Evolutionary conservation across 2,888 invertebrate genomes (phyloP).

Genomic region (Tortrix viridana): DNA sequence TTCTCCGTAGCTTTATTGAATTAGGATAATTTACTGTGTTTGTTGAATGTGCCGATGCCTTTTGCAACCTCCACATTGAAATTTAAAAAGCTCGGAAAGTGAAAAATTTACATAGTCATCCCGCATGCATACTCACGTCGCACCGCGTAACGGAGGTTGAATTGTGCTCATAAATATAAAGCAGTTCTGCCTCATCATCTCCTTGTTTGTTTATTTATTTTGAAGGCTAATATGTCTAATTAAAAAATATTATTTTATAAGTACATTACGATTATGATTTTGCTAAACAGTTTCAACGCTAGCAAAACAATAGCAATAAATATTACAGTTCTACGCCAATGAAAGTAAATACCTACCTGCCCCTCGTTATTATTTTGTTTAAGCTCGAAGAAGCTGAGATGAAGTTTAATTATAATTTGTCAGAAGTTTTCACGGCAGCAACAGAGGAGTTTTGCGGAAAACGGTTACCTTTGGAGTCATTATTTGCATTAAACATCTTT

Average conservation of each 20-base stretch:
- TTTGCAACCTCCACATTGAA: slow-evolving; percentile 38
- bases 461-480: slow-evolving; percentile 26
- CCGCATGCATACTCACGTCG: slow-evolving; percentile 33
- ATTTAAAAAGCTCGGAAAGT: slow-evolving; percentile 37
- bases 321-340: slow-evolving; percentile 15
- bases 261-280: neutral
- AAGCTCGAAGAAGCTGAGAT: slow-evolving; percentile 24
- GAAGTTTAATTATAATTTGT: slow-evolving; percentile 32
- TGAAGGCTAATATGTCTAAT: slow-evolving; percentile 3
- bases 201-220: slow-evolving; percentile 24
- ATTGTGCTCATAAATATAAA: slow-evolving; percentile 39
- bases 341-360: slow-evolving; percentile 12
- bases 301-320: neutral
- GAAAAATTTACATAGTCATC: slow-evolving; percentile 39
- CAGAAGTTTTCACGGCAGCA: slow-evolving; percentile 16
- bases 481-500: slow-evolving; percentile 25
- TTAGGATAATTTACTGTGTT: slow-evolving; percentile 72
- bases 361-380: slow-evolving; percentile 12
- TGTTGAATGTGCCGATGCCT: slow-evolving; percentile 60
- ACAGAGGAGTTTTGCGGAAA: slow-evolving; percentile 15
- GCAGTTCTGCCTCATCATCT: slow-evolving; percentile 31
- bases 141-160: slow-evolving; percentile 35
- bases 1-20: slow-evolving; percentile 59
- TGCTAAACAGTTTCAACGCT: neutral
- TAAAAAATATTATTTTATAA: neutral